Conservation (phyloP, 2,797 vertebrate genomes). For the Champsocephalus esox region DNA sequence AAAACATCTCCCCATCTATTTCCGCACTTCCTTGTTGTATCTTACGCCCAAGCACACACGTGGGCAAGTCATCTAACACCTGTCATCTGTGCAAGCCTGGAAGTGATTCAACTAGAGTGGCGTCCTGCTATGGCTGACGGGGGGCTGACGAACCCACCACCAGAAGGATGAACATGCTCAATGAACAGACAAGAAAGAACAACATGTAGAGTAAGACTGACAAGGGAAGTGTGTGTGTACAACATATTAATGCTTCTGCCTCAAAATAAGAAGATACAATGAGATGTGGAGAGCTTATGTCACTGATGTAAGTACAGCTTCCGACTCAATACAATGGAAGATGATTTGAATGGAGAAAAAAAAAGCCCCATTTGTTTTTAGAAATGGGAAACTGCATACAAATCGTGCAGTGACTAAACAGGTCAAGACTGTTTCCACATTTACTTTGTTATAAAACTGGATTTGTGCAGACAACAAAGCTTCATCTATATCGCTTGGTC, state of each 20-base stretch:
- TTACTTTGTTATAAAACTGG: slow-evolving; percentile 22
- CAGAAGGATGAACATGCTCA: slow-evolving; percentile 44
- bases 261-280: background rate
- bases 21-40: background rate
- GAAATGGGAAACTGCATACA: background rate
- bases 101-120: slow-evolving; percentile 66
- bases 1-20: background rate
- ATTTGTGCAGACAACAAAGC: background rate
- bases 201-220: background rate
- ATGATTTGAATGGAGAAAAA: background rate
- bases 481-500: background rate
- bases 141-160: slow-evolving; percentile 39
- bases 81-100: slow-evolving; percentile 45
- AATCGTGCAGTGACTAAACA: background rate
- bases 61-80: slow-evolving; percentile 17
- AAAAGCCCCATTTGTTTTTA: background rate
- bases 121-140: slow-evolving; percentile 43
- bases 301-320: background rate
- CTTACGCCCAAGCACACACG: background rate
- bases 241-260: background rate
- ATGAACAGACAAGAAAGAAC: slow-evolving; percentile 7
- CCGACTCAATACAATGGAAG: background rate
- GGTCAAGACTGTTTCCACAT: background rate
- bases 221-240: background rate
- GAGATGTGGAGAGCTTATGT: background rate